A percentile compares a stretch with the other conserved stretches of the same genome.
These are phyloP conservation scores for Stenchaetothrips biformis DNA, from an alignment of 2,888 invertebrate genomes.

Conservation along the genomic window DNA sequence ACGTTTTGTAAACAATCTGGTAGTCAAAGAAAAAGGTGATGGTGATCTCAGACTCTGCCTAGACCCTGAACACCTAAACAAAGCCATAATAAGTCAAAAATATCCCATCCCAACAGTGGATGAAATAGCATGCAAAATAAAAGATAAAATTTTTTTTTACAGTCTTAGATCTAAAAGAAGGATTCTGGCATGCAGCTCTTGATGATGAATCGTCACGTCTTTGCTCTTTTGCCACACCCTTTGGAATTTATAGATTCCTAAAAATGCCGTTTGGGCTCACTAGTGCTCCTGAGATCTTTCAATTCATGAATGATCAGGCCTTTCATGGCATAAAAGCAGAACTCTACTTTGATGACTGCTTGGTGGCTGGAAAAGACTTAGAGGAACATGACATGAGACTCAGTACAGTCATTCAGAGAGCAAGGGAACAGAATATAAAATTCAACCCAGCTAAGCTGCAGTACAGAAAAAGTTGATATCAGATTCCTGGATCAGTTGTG, in stretches of 20 bases:
- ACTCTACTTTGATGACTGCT: constrained; percentile 33
- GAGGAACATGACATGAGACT: constrained; percentile 40
- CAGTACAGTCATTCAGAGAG: constrained; percentile 37
- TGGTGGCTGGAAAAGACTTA: constrained; percentile 33
- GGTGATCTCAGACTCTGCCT: constrained; percentile 42
- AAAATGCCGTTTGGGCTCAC: constrained; percentile 38
- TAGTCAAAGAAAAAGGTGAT: constrained; percentile 40
- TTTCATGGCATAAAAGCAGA: constrained; percentile 33
- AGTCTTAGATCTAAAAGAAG: constrained; percentile 39
- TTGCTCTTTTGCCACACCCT: constrained; percentile 38
- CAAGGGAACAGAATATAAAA: constrained; percentile 38
- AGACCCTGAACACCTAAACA: constrained; percentile 43
- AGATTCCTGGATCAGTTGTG: constrained; percentile 40
- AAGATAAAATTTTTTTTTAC: constrained; percentile 38
- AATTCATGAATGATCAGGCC: constrained; percentile 32
- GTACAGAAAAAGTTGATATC: constrained; percentile 35
- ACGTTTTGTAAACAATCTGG: constrained; percentile 42
- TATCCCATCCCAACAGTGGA: constrained; percentile 40
- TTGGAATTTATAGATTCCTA: constrained; percentile 37
- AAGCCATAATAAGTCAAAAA: constrained; percentile 38
- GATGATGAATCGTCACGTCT: constrained; percentile 36
- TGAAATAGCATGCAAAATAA: constrained; percentile 37
- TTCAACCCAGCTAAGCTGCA: constrained; percentile 41
- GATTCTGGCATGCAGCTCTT: constrained; percentile 39
- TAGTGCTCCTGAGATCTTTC: constrained; percentile 34